Evolutionary conservation across 2,113 vertebrate genomes (phyloP), one percentile per base, ranked within the genome.

Genomic region (Tragelaphus strepsiceros): DNA sequence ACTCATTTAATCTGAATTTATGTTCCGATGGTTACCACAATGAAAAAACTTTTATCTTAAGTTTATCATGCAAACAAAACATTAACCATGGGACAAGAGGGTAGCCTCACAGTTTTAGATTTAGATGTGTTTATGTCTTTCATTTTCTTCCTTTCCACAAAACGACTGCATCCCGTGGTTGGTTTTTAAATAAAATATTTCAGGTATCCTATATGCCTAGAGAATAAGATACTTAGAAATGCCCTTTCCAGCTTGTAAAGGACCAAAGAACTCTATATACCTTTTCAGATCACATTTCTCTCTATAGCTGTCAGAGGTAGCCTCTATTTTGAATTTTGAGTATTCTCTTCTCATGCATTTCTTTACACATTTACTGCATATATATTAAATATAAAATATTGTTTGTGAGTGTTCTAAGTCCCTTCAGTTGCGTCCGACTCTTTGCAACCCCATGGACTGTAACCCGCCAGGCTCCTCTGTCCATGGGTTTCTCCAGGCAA

Each of bases 1-100:
- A 6, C 67, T 90, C 88, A 94, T 94, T 97, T 80, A 58, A 92
- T 87, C 58, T 94, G 89, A n/a, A 58, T 83, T 24, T 81, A 39
- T 30, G 24, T 53, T 30, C 77, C n/a, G 35, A 12, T 59, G 24
- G 19, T 81, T 93, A 54, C 32, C 17, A 26, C 4, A 10, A 6
- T 15, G 3, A 46, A 35, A 32, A 17, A 80, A 91, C 19, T 87
- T 96, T 32, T 83, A 35, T 67, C 28, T 78, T 90, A 51, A 67
- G 11, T 3, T 90, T 78, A 62, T 8, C 49, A 49, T 5, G 12
- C 46, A 80, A 92, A 87, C 5, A 84, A 80, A 84, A 67, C 2
- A 58, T 7, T 35, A 22, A 71, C n/a, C 30, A 4, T 7, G 26
- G 35, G 30, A 61, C 22, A 35, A 82, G 54, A 88, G 35, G 16